These are phyloP conservation scores for Pteropus rufus DNA, from an alignment of 2,797 vertebrate genomes.

Conservation along the genomic window DNA sequence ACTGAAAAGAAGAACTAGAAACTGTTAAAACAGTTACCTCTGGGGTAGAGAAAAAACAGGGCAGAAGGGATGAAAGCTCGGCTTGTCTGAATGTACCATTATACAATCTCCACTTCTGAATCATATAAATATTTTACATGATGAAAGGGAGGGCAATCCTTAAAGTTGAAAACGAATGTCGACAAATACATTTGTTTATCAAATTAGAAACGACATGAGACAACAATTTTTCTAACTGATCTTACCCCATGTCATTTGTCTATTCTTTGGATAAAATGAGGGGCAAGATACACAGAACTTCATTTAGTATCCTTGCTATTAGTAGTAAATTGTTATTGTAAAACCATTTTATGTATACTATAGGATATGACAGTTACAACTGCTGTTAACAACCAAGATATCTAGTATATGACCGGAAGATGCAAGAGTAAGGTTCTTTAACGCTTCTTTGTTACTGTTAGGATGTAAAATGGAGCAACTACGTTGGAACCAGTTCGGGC, in stretches of 20 bases:
- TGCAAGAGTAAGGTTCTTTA: background rate
- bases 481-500: background rate
- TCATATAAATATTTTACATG: background rate
- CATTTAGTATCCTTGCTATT: background rate
- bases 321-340: background rate
- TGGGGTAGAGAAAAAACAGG: background rate
- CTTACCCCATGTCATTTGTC: background rate
- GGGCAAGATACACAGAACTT: background rate
- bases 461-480: background rate
- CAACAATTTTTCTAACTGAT: background rate
- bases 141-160: background rate
- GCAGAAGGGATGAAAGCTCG: background rate
- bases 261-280: background rate
- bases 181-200: background rate
- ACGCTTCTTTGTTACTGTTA: background rate
- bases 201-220: background rate
- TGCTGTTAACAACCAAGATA: background rate
- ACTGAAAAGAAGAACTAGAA: background rate
- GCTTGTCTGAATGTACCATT: background rate
- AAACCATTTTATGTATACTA: background rate
- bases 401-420: background rate
- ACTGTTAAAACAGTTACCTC: background rate
- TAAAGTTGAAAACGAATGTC: background rate
- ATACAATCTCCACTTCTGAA: background rate
- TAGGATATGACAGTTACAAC: background rate